Evolutionary conservation across 2,113 vertebrate species (phyloP), one percentile per base, ranked within the genome.

Genomic region (Pontoporia blainvillei): DNA sequence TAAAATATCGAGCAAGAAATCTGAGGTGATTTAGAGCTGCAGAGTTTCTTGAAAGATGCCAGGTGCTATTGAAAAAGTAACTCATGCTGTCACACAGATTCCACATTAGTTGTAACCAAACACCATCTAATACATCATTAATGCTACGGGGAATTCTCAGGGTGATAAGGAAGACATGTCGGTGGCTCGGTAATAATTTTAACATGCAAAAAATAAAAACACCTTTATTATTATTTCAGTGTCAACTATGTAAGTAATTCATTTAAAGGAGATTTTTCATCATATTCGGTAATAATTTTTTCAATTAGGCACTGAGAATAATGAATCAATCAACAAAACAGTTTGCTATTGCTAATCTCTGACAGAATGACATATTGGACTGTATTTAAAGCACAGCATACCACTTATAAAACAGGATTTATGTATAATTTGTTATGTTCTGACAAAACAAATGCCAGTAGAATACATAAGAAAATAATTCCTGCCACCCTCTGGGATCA

Each of bases 381-480:
- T 97, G 62, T 87, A 91, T 97, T 97, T 96, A 97, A 97, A 96
- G 93, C 96, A 94, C 54, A 92, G 86, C 69, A 66, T 93, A 96
- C 85, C 95, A 97, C 97, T 97, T 97, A 97, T 96, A 97, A 97
- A 96, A 83, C 81, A 73, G 95, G 95, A 98, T 98, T 98, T 96
- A 98, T 98, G 96, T 95, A 89, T 76, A 95, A 95, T 98, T 97
- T 67, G 75, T 98, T 97, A 96, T 83, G 62, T 96, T 95, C 78
- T 95, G 96, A 96, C 95, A 97, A 97, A 97, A 98, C 94, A 96
- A 91, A 97, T 96, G 96, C 90, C 95, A 96, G 67, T n/a, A 84
- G 96, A 97, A 97, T 97, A 92, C 92, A 97, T 88, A 94, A 86
- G 97, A 92, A 97, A 97, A 98, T 97, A 94, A 97, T 98, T 96